Evolutionary conservation across 2,113 vertebrate genomes (phyloP), one percentile per base, ranked within the genome.

Genomic region (Melozone crissalis): DNA sequence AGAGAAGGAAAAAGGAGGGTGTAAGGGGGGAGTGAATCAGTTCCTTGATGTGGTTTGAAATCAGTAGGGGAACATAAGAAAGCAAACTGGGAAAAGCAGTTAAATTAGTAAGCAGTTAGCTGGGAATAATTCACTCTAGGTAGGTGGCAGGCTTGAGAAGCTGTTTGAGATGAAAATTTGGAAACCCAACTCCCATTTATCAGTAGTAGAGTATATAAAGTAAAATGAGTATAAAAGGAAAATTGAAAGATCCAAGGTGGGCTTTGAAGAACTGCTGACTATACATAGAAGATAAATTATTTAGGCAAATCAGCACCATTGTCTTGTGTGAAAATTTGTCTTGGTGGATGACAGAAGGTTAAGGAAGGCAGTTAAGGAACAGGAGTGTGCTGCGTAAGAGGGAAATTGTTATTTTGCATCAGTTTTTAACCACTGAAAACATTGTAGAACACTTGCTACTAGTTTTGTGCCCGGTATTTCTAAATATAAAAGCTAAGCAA

Each of bases 401-500:
- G 47, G 33, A 90, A 92, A 21, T 58, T 73, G 68, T 2, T 81
- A 68, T 54, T 91, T 84, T 76, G n/a, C 31, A 54, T 65, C 57
- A 33, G 7, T 58, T 87, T 95, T 90, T 79, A 92, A 72, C 69
- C 79, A 54, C 77, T 89, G n/a, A 73, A 93, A 84, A 47, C 54
- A 18, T 43, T 69, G 55, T 58, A 49, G 78, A 84, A 87, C 61
- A 54, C 55, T 87, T 55, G 13, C 51, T 69, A 46, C 72, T 74
- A 71, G 61, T 80, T 39, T 69, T 92, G 52, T 84, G 47, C 61
- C 49, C 30, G 35, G 37, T 49, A 65, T 72, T 81, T 82, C 69
- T 68, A 91, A 95, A 91, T 81, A 39, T 65, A 78, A 89, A 92
- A 96, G 87, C 82, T 79, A 87, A 91, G 93, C 54, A 95, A 87